phyloP scores from a whole-genome alignment of 2,797 vertebrate species.

The Epinephelus coioides region DNA sequence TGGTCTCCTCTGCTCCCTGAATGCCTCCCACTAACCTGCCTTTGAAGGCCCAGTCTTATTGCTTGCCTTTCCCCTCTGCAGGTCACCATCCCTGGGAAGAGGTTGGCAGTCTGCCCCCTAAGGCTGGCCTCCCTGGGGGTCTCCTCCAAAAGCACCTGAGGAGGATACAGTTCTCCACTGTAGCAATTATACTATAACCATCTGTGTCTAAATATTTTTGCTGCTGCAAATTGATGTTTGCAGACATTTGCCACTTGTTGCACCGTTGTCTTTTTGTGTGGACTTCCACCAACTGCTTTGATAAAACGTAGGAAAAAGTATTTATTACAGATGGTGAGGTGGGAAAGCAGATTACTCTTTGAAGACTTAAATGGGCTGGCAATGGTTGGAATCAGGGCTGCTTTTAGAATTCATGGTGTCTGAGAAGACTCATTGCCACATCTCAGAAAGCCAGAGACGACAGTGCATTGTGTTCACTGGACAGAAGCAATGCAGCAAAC shows the following conservation, averaged over 20 bases:
- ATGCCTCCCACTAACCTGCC: conserved; percentile 59
- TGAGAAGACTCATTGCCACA: neutral
- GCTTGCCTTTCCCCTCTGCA: conserved; percentile 50
- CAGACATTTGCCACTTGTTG: conserved; percentile 20
- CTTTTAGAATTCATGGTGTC: neutral
- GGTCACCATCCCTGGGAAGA: conserved; percentile 64
- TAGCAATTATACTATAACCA: conserved; percentile 9
- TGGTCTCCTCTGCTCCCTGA: conserved; percentile 35
- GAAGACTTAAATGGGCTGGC: neutral
- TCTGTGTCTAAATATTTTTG: conserved; percentile 8
- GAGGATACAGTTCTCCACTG: conserved; percentile 18
- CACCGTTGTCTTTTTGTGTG: neutral
- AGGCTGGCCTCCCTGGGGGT: conserved; percentile 44
- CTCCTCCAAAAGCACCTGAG: conserved; percentile 27
- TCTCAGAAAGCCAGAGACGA: neutral
- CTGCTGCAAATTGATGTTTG: conserved; percentile 10
- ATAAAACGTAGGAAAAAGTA: neutral
- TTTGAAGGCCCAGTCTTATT: conserved; percentile 70
- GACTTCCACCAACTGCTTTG: neutral
- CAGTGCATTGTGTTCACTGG: neutral
- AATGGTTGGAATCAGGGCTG: neutral
- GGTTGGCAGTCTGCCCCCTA: conserved; percentile 73
- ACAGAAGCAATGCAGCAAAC: conserved; percentile 15
- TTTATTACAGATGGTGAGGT: neutral
- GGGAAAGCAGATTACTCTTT: neutral